Percentiles rank a stretch among this genome's conserved stretches.
These are phyloP conservation scores for Gymnogyps californianus DNA, from an alignment of 2,113 vertebrate genomes.

Conservation along the genomic window DNA sequence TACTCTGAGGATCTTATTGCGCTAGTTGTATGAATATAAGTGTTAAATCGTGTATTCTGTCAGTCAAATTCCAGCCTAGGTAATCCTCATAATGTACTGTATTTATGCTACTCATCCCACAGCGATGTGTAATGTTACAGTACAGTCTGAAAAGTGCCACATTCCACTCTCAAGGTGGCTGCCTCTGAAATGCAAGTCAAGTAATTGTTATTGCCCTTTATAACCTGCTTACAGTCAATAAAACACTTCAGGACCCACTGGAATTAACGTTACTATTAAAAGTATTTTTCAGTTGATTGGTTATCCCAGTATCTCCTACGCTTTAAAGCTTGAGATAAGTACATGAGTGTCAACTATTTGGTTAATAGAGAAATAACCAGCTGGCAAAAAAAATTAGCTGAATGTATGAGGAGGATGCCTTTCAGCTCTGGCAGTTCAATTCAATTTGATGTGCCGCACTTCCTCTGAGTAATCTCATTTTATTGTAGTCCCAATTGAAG, in stretches of 20 bases:
- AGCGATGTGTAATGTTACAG: neutral
- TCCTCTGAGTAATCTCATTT: constrained; percentile 61
- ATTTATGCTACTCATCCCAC: neutral
- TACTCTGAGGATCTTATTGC: neutral
- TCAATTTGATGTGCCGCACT: constrained; percentile 60
- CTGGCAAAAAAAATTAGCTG: constrained; percentile 54
- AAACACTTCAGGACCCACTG: neutral
- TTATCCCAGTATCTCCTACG: neutral
- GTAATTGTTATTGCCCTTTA: neutral
- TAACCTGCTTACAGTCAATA: neutral
- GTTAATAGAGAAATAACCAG: constrained; percentile 59
- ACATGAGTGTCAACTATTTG: constrained; percentile 8
- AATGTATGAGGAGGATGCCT: constrained; percentile 15
- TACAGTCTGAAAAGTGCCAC: neutral
- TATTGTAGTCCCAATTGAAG: constrained; percentile 63
- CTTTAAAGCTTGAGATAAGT: neutral
- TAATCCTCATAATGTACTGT: neutral
- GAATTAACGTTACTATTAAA: neutral
- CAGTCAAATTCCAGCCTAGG: neutral
- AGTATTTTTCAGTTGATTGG: constrained; percentile 26
- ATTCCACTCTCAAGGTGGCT: neutral
- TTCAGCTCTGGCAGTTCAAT: constrained; percentile 57
- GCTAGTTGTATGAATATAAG: neutral
- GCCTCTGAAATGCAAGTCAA: neutral
- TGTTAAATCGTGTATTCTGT: neutral